These are phyloP conservation scores for Sandelia bainsii DNA, from an alignment of 2,797 vertebrate genomes.

Conservation along the genomic window DNA sequence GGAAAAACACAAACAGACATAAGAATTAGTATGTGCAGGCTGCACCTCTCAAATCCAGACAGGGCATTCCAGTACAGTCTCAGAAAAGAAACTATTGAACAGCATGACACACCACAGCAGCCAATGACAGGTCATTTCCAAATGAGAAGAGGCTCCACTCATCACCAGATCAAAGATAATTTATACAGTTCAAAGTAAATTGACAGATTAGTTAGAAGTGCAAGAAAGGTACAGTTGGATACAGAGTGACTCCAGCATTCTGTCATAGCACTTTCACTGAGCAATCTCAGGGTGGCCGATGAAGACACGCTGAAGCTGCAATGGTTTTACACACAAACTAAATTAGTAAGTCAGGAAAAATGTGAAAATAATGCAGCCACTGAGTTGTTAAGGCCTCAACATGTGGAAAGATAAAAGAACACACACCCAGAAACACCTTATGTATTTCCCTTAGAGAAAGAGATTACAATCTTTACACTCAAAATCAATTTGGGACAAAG, in stretches of 20 bases:
- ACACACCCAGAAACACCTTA: constrained; percentile 74
- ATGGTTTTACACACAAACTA: constrained; percentile 57
- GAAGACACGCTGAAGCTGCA: constrained; percentile 62
- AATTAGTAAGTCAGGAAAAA: constrained; percentile 66
- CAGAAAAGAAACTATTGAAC: constrained; percentile 86
- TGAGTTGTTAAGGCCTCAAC: constrained; percentile 60
- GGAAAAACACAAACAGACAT: constrained; percentile 65
- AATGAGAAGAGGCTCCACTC: constrained; percentile 61
- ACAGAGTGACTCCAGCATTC: constrained; percentile 74
- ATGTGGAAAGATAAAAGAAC: constrained; percentile 69
- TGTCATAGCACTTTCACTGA: constrained; percentile 48
- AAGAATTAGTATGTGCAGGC: constrained; percentile 76
- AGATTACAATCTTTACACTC: constrained; percentile 57
- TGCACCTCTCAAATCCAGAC: constrained; percentile 65
- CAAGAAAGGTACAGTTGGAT: constrained; percentile 62
- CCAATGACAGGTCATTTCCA: constrained; percentile 77
- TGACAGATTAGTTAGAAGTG: constrained; percentile 65
- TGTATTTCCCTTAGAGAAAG: constrained; percentile 64
- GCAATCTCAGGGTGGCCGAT: constrained; percentile 48
- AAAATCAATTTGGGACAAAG: constrained; percentile 37
- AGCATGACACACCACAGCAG: constrained; percentile 99
- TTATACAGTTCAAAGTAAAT: constrained; percentile 52
- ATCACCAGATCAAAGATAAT: constrained; percentile 52
- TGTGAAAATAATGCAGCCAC: constrained; percentile 74
- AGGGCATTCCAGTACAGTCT: constrained; percentile 68